phyloP scores from a whole-genome alignment of 2,888 invertebrate species.

The Chymomyza caudatula region DNA sequence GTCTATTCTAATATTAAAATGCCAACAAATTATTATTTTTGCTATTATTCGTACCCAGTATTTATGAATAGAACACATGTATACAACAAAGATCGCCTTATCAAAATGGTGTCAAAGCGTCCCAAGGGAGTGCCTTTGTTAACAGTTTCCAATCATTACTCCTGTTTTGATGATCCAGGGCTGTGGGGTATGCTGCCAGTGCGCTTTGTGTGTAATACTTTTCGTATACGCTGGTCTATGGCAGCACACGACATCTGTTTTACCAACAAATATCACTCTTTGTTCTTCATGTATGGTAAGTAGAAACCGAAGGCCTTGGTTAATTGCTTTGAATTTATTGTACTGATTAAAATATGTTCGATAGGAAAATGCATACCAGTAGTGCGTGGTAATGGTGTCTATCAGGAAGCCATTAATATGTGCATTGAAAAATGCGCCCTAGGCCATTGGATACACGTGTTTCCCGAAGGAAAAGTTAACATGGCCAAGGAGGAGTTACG shows the following conservation, averaged over 20 bases:
- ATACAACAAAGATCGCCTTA: slow-evolving; percentile 87
- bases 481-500: slow-evolving; percentile 87
- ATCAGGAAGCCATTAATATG: slow-evolving; percentile 94
- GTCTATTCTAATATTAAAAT: background rate
- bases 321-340: background rate
- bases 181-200: slow-evolving; percentile 92
- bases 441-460: slow-evolving; percentile 95
- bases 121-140: slow-evolving; percentile 89
- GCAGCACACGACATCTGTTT: slow-evolving; percentile 99
- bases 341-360: background rate
- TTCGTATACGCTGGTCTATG: slow-evolving; percentile 92
- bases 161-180: slow-evolving; percentile 97
- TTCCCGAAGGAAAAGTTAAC: slow-evolving; percentile 98
- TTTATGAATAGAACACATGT: slow-evolving; percentile 90
- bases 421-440: slow-evolving; percentile 90
- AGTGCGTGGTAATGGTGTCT: slow-evolving; percentile 93
- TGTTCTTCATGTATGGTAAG: slow-evolving; percentile 92
- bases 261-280: slow-evolving; percentile 89
- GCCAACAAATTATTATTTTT: background rate
- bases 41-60: slow-evolving; percentile 79
- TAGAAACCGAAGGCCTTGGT: background rate
- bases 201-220: slow-evolving; percentile 82
- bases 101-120: slow-evolving; percentile 83
- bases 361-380: slow-evolving; percentile 91
- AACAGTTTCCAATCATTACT: slow-evolving; percentile 96